Conservation (phyloP, 2,797 vertebrate species). For the Hozukius guyotensis region DNA sequence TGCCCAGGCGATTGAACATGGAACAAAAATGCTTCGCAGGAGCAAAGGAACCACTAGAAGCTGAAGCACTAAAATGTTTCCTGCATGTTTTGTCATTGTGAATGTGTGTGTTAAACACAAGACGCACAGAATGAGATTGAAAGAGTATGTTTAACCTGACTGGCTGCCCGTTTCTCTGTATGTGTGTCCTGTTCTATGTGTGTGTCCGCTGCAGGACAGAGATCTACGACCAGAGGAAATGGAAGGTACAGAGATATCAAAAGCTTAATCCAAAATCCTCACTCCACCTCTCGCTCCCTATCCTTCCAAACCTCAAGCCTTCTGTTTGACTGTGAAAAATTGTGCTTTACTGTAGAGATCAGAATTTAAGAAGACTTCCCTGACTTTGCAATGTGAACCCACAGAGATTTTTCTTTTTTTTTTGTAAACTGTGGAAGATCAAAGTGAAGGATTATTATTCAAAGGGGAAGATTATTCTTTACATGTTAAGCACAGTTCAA, state of each 20-base stretch:
- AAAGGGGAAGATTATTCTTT: neutral
- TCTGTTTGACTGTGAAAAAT: neutral
- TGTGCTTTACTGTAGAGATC: neutral
- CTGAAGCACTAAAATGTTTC: neutral
- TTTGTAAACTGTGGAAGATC: neutral
- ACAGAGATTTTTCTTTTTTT: neutral
- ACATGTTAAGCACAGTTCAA: neutral
- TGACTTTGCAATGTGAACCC: neutral
- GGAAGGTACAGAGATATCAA: constrained; percentile 79
- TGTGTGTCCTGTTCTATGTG: constrained; percentile 15
- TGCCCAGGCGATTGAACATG: constrained; percentile 11
- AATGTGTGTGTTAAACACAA: neutral
- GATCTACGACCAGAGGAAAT: constrained; percentile 86
- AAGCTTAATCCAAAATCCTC: constrained; percentile 32
- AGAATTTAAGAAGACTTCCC: neutral
- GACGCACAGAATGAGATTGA: neutral
- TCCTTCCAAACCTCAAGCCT: neutral
- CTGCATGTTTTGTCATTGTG: neutral
- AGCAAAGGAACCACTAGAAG: neutral
- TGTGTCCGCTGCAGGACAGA: constrained; percentile 77
- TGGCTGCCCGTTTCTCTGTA: constrained; percentile 16
- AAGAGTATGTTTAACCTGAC: constrained; percentile 23
- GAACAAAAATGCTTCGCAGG: neutral
- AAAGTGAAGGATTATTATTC: constrained; percentile 30
- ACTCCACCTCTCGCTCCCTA: neutral